A percentile compares a stretch with the other conserved stretches of the same genome.
phyloP scores from a whole-genome alignment of 2,113 vertebrate genomes.

The Burhinus bistriatus region DNA sequence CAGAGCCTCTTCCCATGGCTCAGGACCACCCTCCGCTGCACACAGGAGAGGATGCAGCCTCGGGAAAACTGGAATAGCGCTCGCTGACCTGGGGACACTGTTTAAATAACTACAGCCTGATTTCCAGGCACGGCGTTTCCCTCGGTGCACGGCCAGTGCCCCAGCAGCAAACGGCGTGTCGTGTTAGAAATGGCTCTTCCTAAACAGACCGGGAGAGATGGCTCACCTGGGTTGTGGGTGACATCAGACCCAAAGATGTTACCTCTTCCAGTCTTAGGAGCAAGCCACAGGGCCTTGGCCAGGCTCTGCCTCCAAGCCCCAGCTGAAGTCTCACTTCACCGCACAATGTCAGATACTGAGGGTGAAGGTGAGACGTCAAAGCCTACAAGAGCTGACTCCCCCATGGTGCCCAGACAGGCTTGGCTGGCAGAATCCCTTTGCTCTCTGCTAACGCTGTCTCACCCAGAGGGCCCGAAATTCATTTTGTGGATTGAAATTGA shows the following conservation, averaged over 20 bases:
- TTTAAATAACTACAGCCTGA: background rate
- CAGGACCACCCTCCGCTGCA: background rate
- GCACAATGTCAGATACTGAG: rapidly evolving
- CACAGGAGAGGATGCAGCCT: background rate
- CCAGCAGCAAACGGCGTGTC: background rate
- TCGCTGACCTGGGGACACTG: rapidly evolving
- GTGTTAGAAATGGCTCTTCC: background rate
- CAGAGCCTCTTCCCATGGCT: background rate
- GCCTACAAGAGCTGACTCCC: background rate
- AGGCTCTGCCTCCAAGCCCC: background rate
- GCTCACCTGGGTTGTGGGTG: background rate
- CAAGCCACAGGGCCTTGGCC: background rate
- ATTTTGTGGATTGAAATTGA: background rate
- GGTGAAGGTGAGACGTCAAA: background rate
- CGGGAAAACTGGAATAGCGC: rapidly evolving
- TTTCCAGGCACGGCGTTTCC: background rate
- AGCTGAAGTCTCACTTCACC: background rate
- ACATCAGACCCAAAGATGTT: background rate
- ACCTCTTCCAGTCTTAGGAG: background rate
- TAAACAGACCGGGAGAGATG: background rate
- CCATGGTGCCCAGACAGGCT: background rate
- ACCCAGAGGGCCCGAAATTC: background rate
- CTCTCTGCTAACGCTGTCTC: background rate
- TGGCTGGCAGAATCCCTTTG: background rate
- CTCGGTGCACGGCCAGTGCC: background rate